A percentile compares a stretch with the other conserved stretches of the same genome.
These are phyloP conservation scores for Tanytarsus gracilentus DNA, from an alignment of 2,888 invertebrate genomes.

Conservation along the genomic window DNA sequence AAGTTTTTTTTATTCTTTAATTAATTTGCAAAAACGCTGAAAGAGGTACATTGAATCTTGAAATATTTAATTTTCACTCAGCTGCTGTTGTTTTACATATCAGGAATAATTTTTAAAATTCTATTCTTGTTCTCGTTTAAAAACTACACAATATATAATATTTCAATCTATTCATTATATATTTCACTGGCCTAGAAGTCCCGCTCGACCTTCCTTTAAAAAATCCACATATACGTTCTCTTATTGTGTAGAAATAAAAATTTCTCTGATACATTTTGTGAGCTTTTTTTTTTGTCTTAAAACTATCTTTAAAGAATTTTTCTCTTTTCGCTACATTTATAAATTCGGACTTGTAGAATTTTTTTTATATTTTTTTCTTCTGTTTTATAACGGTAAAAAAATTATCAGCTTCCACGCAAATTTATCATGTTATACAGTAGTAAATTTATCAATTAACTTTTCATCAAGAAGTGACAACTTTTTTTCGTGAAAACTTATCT, in stretches of 20 bases:
- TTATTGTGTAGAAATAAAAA: neutral
- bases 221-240: too few species aligned
- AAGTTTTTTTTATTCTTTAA: neutral
- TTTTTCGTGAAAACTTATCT: too few species aligned
- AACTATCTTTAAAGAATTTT: constrained; percentile 7
- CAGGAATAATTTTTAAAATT: neutral
- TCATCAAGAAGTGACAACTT: too few species aligned
- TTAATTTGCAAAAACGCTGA: neutral
- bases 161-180: too few species aligned
- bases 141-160: too few species aligned
- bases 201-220: too few species aligned
- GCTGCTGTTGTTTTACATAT: neutral
- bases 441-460: too few species aligned
- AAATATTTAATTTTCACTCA: neutral
- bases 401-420: constrained; percentile 2
- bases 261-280: neutral
- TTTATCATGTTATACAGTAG: too few species aligned
- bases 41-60: constrained; percentile 25
- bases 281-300: neutral
- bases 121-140: neutral
- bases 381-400: constrained; percentile 3
- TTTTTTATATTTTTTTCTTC: constrained; percentile 30
- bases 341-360: constrained; percentile 35
- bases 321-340: constrained; percentile 33
- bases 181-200: too few species aligned